phyloP scores from a whole-genome alignment of 2,797 vertebrate genomes.

The Haliaeetus albicilla region DNA sequence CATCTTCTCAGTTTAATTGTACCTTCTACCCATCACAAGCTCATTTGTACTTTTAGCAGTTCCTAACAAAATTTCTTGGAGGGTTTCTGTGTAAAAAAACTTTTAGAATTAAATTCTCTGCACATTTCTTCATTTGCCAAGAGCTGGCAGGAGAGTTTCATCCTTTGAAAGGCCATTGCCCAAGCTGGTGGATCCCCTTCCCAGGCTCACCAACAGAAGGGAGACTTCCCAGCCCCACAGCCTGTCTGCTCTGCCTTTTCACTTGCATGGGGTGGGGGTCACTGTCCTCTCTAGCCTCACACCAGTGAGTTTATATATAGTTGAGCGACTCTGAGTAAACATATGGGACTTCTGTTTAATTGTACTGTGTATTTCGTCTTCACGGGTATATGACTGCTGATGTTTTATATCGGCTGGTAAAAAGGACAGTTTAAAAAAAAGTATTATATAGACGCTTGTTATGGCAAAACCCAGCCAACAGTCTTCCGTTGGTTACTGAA shows the following conservation, averaged over 20 bases:
- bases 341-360: rapidly evolving
- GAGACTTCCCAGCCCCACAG: background rate
- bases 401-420: background rate
- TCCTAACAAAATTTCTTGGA: background rate
- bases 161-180: background rate
- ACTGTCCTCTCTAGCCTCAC: background rate
- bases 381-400: background rate
- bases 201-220: background rate
- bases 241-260: background rate
- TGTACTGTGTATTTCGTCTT: background rate
- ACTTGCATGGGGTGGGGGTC: rapidly evolving
- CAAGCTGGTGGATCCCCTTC: background rate
- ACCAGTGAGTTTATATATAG: background rate
- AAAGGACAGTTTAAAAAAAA: background rate
- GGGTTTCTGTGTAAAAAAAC: background rate
- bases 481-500: background rate
- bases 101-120: background rate
- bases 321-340: background rate
- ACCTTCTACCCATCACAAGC: background rate
- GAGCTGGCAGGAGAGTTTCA: background rate
- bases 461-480: background rate
- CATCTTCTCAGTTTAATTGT: background rate
- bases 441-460: background rate
- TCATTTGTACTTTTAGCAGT: background rate
- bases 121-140: background rate